Percentiles rank a stretch among this genome's conserved stretches.
These are phyloP conservation scores for Sinocyclocheilus anshuiensis DNA, from an alignment of 2,113 vertebrate species.

Conservation along the genomic window DNA sequence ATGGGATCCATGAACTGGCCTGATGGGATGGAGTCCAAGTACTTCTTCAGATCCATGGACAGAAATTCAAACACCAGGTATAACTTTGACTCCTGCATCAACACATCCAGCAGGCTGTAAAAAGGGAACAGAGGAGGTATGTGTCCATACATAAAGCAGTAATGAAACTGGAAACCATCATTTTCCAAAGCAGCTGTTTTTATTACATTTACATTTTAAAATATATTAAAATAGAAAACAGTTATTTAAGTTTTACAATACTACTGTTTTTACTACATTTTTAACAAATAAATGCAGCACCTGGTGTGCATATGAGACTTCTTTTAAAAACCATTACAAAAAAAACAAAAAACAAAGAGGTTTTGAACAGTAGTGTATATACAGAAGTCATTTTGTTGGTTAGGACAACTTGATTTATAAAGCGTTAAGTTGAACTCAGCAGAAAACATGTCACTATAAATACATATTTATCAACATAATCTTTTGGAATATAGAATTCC, in stretches of 20 bases:
- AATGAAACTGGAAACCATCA: not conserved
- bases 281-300: too few relatives aligned
- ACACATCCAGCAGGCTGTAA: conserved; percentile 90
- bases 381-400: not conserved
- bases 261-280: too few relatives aligned
- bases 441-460: not conserved
- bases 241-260: too few relatives aligned
- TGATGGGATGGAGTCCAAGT: conserved; percentile 91
- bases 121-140: conserved; percentile 25
- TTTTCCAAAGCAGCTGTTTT: not conserved
- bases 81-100: conserved; percentile 95
- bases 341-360: too few relatives aligned
- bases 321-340: too few relatives aligned
- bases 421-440: not conserved
- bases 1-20: conserved; percentile 90
- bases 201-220: too few relatives aligned
- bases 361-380: not conserved
- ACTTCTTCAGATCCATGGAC: conserved; percentile 99
- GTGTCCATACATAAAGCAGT: not conserved
- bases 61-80: conserved; percentile 99
- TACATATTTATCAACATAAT: not conserved
- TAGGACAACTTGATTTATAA: not conserved
- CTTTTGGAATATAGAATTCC: not conserved
- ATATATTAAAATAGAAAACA: too few relatives aligned
- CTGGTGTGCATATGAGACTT: too few relatives aligned